phyloP scores from a whole-genome alignment of 2,888 invertebrate species.

The Eupithecia tripunctaria region DNA sequence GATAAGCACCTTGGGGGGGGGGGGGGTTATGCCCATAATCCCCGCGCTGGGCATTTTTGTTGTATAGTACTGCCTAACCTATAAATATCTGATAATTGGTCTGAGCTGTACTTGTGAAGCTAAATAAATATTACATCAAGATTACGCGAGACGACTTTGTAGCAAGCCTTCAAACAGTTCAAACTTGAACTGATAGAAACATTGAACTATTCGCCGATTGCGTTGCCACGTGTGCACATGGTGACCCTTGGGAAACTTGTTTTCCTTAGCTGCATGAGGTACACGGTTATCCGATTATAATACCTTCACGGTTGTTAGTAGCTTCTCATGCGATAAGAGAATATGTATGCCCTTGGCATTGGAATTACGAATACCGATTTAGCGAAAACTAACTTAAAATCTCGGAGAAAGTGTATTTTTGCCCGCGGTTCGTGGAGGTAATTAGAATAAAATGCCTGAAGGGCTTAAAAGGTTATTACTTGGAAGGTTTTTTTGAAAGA shows the following conservation, averaged over 20 bases:
- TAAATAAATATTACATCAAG: background rate
- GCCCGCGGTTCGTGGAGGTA: too few relatives aligned
- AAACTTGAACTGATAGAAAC: slow-evolving; percentile 2
- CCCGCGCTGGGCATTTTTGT: too few relatives aligned
- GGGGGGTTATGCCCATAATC: too few relatives aligned
- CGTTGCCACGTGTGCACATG: background rate
- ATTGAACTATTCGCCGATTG: slow-evolving; percentile 5
- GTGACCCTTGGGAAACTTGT: slow-evolving; percentile 6
- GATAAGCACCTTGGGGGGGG: too few relatives aligned
- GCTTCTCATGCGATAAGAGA: background rate
- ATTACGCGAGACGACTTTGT: background rate
- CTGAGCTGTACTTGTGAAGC: too few relatives aligned
- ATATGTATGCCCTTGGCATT: background rate
- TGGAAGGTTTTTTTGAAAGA: too few relatives aligned
- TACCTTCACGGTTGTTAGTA: slow-evolving; percentile 1
- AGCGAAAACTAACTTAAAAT: background rate
- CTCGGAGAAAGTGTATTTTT: background rate
- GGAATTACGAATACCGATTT: background rate
- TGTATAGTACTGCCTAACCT: too few relatives aligned
- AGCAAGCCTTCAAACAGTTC: background rate
- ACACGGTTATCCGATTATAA: background rate
- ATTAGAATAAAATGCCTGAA: too few relatives aligned
- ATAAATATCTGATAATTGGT: too few relatives aligned
- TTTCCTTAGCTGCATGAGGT: background rate
- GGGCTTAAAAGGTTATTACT: too few relatives aligned